A percentile compares a stretch with the other conserved stretches of the same genome.
Evolutionary conservation across 2,888 invertebrate species (phyloP).

Genomic region (Erpobdella octoculata): DNA sequence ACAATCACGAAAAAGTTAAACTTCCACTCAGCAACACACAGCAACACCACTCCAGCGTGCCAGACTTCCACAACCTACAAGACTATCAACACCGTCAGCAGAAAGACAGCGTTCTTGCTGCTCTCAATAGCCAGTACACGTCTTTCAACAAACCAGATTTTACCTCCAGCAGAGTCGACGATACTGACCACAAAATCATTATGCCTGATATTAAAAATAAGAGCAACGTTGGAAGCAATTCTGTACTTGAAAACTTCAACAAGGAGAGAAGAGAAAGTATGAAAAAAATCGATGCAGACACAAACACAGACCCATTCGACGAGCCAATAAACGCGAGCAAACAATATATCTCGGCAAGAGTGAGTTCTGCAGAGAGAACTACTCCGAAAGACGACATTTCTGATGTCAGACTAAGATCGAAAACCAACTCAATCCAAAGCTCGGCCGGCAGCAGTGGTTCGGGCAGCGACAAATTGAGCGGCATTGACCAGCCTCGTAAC

Average conservation of each 20-base stretch:
- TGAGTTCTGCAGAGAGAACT: not conserved
- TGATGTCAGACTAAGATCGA: not conserved
- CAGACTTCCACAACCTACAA: not conserved
- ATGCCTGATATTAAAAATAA: no score
- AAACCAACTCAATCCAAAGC: constrained; percentile 2
- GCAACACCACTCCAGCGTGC: not conserved
- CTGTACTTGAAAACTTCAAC: not conserved
- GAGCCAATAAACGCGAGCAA: not conserved
- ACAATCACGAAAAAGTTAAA: not conserved
- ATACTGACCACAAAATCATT: not conserved
- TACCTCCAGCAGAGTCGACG: not conserved
- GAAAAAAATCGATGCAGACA: no score
- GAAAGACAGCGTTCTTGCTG: not conserved
- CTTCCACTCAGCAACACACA: not conserved
- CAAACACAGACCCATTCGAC: not conserved
- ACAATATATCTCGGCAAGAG: not conserved
- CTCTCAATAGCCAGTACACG: not conserved
- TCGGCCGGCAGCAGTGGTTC: constrained; percentile 14
- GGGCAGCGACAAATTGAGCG: constrained; percentile 8
- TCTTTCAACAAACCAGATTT: not conserved
- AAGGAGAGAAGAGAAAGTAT: not conserved
- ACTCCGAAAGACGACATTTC: not conserved
- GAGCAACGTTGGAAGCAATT: not conserved
- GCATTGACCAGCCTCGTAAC: constrained; percentile 9
- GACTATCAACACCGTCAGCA: not conserved